Evolutionary conservation across 2,797 vertebrate genomes (phyloP).

Genomic region (Coreius guichenoti): DNA sequence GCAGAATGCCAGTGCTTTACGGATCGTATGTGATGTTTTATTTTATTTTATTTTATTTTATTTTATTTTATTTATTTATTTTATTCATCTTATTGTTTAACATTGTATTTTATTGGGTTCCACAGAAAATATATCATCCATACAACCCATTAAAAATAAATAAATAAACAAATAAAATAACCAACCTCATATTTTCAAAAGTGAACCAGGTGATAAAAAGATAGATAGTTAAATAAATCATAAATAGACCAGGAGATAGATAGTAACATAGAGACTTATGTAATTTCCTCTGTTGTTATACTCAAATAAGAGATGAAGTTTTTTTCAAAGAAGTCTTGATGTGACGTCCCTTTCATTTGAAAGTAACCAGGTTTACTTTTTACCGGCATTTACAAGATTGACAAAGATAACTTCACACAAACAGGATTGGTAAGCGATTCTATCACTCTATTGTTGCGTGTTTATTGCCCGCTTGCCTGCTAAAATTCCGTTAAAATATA

Average conservation of each 20-base stretch:
- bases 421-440: neutral
- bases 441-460: neutral
- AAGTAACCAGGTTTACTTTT: neutral
- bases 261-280: too few species aligned
- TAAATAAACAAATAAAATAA: neutral
- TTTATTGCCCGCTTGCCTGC: neutral
- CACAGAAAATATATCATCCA: neutral
- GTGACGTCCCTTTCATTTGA: neutral
- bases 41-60: neutral
- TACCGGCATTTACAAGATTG: neutral
- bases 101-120: neutral
- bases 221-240: neutral
- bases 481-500: neutral
- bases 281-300: neutral
- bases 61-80: too few species aligned
- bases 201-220: neutral
- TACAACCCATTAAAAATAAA: neutral
- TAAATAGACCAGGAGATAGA: neutral
- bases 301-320: neutral
- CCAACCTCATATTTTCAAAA: neutral
- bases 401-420: neutral
- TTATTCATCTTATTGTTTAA: neutral
- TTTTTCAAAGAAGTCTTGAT: neutral
- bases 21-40: neutral
- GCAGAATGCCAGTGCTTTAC: neutral